Evolutionary conservation across 2,888 invertebrate genomes (phyloP).

Genomic region (Watsonalla binaria): DNA sequence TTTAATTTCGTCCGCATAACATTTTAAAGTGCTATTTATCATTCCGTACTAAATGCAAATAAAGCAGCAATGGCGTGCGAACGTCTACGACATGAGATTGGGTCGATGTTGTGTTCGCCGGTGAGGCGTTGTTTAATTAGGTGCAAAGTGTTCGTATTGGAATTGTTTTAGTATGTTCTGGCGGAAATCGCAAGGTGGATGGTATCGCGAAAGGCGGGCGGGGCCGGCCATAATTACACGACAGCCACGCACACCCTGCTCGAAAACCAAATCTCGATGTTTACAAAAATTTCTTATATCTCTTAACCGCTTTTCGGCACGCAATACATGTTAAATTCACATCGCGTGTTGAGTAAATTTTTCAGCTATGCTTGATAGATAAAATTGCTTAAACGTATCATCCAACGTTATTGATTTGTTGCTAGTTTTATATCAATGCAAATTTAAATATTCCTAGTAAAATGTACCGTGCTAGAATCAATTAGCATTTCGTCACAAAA

Average conservation of each 20-base stretch:
- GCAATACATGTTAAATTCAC: conserved; percentile 53
- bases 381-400: conserved; percentile 34
- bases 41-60: conserved; percentile 51
- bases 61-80: conserved; percentile 47
- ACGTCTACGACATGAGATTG: conserved; percentile 28
- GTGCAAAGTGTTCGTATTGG: conserved; percentile 52
- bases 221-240: conserved; percentile 59
- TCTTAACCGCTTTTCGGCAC: conserved; percentile 67
- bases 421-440: conserved; percentile 35
- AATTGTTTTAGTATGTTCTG: conserved; percentile 35
- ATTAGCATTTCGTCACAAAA: conserved; percentile 9
- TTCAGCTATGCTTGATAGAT: conserved; percentile 53
- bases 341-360: conserved; percentile 64
- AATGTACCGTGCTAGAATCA: conserved; percentile 21
- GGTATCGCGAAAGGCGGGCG: conserved; percentile 54
- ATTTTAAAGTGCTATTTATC: conserved; percentile 68
- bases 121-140: conserved; percentile 54
- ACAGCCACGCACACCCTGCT: conserved; percentile 48
- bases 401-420: conserved; percentile 37
- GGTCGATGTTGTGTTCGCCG: conserved; percentile 30
- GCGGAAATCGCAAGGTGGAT: conserved; percentile 47
- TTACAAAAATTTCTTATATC: conserved; percentile 59
- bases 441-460: conserved; percentile 21
- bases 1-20: conserved; percentile 42
- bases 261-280: conserved; percentile 53